phyloP scores from a whole-genome alignment of 2,797 vertebrate species.

The Pitangus sulphuratus region DNA sequence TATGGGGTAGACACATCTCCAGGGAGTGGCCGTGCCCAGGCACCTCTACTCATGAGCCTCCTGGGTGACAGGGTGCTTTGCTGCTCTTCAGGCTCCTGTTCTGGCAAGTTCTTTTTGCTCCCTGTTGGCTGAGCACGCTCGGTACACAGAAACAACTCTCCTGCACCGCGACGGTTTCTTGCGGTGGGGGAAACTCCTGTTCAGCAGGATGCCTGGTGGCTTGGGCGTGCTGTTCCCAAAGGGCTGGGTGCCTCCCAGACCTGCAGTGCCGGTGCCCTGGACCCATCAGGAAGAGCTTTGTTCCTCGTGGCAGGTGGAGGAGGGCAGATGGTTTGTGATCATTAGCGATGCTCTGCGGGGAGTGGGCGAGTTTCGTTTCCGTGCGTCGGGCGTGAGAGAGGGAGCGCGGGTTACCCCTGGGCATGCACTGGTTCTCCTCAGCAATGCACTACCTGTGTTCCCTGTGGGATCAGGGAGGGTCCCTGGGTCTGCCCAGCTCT shows the following conservation, averaged over 20 bases:
- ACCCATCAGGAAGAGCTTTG: not conserved
- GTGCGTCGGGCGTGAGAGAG: not conserved
- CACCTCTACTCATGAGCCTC: not conserved
- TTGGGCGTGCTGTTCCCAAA: slow-evolving; percentile 8
- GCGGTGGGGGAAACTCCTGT: not conserved
- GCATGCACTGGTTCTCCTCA: not conserved
- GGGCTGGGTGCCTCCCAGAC: slow-evolving; percentile 11
- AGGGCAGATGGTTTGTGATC: not conserved
- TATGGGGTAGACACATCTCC: fast-evolving
- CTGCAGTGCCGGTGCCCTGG: not conserved
- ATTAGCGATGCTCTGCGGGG: not conserved
- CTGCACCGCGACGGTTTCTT: not conserved
- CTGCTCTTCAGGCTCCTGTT: not conserved
- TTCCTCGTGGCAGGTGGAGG: not conserved
- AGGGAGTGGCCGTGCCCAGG: not conserved
- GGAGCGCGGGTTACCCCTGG: fast-evolving
- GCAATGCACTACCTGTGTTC: no score
- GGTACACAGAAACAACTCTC: not conserved
- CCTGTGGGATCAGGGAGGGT: not conserved
- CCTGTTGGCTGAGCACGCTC: not conserved
- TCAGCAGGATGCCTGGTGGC: not conserved
- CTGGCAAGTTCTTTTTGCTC: not conserved
- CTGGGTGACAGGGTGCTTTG: fast-evolving
- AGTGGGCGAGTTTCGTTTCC: not conserved
- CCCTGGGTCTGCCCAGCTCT: fast-evolving